phyloP scores from a whole-genome alignment of 2,888 invertebrate species.

The Psylliodes chrysocephalus region DNA sequence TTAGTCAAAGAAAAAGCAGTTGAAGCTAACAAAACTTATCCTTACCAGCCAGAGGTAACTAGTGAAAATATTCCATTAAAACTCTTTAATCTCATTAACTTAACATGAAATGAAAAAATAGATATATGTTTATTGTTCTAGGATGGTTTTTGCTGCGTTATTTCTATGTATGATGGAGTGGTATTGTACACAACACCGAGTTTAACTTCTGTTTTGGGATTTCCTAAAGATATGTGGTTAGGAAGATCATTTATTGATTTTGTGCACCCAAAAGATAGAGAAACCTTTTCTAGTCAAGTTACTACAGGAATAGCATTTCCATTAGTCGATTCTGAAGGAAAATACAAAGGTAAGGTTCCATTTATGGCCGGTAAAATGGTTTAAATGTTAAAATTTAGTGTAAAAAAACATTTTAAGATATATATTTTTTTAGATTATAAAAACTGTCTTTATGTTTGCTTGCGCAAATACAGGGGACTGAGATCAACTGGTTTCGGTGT shows the following conservation, averaged over 20 bases:
- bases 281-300: constrained; percentile 81
- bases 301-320: constrained; percentile 73
- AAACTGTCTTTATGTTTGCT: constrained; percentile 70
- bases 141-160: constrained; percentile 82
- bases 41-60: constrained; percentile 54
- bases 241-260: constrained; percentile 89
- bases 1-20: constrained; percentile 27
- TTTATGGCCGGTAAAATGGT: too few relatives aligned
- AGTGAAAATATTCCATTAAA: too few relatives aligned
- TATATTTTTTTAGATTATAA: constrained; percentile 62
- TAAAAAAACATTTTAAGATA: too few relatives aligned
- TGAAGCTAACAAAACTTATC: constrained; percentile 42
- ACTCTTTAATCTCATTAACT: too few relatives aligned
- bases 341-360: constrained; percentile 59
- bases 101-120: too few relatives aligned
- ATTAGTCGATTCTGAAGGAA: constrained; percentile 66
- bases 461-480: constrained; percentile 75
- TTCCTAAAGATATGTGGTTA: constrained; percentile 85
- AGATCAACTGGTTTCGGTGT: constrained; percentile 71
- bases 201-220: constrained; percentile 77
- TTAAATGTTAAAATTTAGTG: too few relatives aligned
- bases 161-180: constrained; percentile 85
- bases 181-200: constrained; percentile 80
- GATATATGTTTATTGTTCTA: constrained; percentile 60
- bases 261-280: constrained; percentile 80